phyloP scores from a whole-genome alignment of 2,797 vertebrate genomes.

The Enteromius mattozi region DNA sequence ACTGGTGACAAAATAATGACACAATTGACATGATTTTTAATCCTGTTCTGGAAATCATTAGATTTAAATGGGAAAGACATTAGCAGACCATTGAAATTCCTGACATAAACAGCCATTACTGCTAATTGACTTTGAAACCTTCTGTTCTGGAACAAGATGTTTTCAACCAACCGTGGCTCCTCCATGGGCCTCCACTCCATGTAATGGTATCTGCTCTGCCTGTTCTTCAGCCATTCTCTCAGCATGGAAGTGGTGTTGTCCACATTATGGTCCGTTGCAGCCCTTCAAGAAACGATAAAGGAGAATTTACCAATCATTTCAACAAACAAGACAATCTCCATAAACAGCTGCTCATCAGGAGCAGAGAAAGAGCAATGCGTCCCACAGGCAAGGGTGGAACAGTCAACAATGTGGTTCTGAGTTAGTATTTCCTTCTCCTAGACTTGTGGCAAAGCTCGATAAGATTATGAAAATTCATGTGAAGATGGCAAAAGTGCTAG shows the following conservation, averaged over 20 bases:
- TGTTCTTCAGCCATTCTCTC: slow-evolving; percentile 90
- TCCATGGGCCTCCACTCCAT: slow-evolving; percentile 97
- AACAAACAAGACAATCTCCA: background rate
- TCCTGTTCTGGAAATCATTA: slow-evolving; percentile 1
- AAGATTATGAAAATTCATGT: background rate
- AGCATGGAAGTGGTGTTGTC: slow-evolving; percentile 93
- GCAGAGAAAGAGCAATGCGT: background rate
- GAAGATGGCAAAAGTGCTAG: slow-evolving; percentile 30
- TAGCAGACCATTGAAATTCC: background rate
- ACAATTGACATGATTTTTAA: background rate
- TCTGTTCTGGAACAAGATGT: slow-evolving; percentile 13
- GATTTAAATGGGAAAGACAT: background rate
- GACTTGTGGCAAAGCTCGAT: slow-evolving; percentile 4
- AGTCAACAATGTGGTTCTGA: slow-evolving; percentile 11
- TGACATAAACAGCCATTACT: slow-evolving; percentile 6
- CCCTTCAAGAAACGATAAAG: slow-evolving; percentile 77
- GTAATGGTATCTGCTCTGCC: slow-evolving; percentile 88
- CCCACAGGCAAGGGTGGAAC: background rate
- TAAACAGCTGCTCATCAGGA: background rate
- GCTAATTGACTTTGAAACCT: background rate
- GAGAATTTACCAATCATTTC: background rate
- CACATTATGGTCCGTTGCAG: slow-evolving; percentile 90
- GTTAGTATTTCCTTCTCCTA: background rate
- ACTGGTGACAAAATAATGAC: background rate
- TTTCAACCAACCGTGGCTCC: slow-evolving; percentile 83